These are phyloP conservation scores for Poicephalus meyeri DNA, from an alignment of 2,113 vertebrate species.

Conservation along the genomic window DNA sequence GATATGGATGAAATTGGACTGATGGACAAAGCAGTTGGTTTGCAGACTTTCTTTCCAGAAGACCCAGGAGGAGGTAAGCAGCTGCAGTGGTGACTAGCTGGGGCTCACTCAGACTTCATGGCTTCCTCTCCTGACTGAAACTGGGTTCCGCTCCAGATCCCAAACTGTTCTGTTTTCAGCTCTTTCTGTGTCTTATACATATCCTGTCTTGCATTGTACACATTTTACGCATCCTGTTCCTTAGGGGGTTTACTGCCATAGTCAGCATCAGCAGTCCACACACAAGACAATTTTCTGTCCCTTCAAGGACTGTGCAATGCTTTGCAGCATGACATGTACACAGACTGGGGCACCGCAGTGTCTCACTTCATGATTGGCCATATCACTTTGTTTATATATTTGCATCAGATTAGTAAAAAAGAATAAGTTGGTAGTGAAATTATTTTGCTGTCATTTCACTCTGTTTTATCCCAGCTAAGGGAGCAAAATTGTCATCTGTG, in stretches of 20 bases:
- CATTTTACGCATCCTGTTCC: background rate
- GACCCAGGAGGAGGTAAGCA: background rate
- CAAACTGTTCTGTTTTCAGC: background rate
- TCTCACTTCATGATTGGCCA: background rate
- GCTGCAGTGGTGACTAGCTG: background rate
- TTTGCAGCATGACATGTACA: background rate
- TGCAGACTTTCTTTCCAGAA: background rate
- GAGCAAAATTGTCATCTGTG: background rate
- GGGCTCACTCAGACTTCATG: background rate
- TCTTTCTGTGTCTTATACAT: accelerated
- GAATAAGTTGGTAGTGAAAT: background rate
- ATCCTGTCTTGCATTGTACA: accelerated
- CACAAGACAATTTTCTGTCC: background rate
- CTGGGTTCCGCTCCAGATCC: background rate
- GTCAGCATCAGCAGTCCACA: background rate
- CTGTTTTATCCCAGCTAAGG: background rate
- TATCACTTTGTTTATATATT: background rate
- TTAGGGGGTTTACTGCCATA: background rate
- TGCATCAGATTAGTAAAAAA: background rate
- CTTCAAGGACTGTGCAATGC: background rate
- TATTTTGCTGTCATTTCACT: background rate
- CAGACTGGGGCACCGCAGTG: accelerated
- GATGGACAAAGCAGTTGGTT: accelerated
- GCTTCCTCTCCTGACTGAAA: background rate
- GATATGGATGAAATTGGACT: accelerated